Evolutionary conservation across 2,797 vertebrate species (phyloP).

Genomic region (Sarcophilus harrisii): DNA sequence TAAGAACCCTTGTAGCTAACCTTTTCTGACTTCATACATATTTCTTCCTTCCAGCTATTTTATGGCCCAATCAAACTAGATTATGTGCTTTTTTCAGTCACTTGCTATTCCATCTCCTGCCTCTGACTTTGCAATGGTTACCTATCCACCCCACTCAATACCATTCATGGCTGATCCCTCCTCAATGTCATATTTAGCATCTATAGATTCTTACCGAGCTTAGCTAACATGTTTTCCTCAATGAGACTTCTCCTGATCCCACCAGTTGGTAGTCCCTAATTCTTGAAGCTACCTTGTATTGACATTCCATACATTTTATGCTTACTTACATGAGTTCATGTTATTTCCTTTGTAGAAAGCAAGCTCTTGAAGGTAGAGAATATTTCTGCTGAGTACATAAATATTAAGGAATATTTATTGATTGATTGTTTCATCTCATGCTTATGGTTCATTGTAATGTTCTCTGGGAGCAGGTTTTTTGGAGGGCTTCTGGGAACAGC

Average conservation of each 20-base stretch:
- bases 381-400: background rate
- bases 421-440: background rate
- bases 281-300: background rate
- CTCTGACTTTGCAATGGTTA: background rate
- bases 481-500: too few species aligned
- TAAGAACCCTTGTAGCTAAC: background rate
- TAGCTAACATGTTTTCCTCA: background rate
- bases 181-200: background rate
- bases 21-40: background rate
- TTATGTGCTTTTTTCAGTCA: background rate
- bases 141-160: background rate
- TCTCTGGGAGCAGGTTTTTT: too few species aligned
- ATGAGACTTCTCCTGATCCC: background rate
- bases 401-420: background rate
- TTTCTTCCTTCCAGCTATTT: background rate
- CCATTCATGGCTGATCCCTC: background rate
- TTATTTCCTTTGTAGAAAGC: background rate
- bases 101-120: background rate
- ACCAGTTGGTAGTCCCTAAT: background rate
- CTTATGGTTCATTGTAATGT: background rate
- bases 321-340: background rate
- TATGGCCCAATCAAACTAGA: background rate
- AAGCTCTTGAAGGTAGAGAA: background rate
- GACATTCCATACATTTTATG: background rate
- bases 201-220: background rate